A percentile compares a stretch with the other conserved stretches of the same genome.
Evolutionary conservation across 1,140 invertebrate genomes (phyloP).

Genomic region (Camponotus vicinus): DNA sequence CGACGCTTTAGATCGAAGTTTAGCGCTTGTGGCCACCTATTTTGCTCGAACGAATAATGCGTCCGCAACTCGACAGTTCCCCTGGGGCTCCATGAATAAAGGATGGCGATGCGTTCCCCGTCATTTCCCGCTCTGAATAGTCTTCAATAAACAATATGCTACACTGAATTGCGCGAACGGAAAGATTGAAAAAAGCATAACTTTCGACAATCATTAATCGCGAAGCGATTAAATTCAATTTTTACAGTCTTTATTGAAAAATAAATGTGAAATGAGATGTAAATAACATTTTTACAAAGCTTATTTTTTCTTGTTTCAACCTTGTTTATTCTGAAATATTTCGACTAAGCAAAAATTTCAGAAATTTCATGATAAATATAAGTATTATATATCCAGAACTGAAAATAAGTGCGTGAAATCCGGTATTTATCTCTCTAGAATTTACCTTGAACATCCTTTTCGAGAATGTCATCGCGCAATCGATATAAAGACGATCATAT

Average conservation of each 20-base stretch:
- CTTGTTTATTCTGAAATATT: not conserved
- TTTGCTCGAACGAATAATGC: slow-evolving; percentile 44
- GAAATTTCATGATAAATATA: not conserved
- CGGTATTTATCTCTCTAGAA: not conserved
- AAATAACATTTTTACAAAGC: not conserved
- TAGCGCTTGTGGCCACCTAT: slow-evolving; percentile 45
- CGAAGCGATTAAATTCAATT: slow-evolving; percentile 32
- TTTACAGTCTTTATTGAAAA: slow-evolving; percentile 9
- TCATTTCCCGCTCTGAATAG: slow-evolving; percentile 47
- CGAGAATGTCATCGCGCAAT: slow-evolving; percentile 14
- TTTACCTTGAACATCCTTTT: slow-evolving; percentile 1
- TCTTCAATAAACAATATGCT: slow-evolving; percentile 52
- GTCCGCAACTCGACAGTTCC: slow-evolving; percentile 29
- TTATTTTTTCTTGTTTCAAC: not conserved
- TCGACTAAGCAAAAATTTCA: not conserved
- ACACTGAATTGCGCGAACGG: not conserved
- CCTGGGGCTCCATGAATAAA: slow-evolving; percentile 45
- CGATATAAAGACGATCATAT: slow-evolving; percentile 17
- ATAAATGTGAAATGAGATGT: not conserved
- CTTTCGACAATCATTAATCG: slow-evolving; percentile 23
- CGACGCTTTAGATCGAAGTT: slow-evolving; percentile 38
- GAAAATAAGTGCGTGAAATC: not conserved
- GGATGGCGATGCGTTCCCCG: slow-evolving; percentile 30
- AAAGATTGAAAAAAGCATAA: slow-evolving; percentile 16
- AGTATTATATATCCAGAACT: not conserved